Evolutionary conservation across 2,888 invertebrate genomes (phyloP).

Genomic region (Lasioglossum marginatum): DNA sequence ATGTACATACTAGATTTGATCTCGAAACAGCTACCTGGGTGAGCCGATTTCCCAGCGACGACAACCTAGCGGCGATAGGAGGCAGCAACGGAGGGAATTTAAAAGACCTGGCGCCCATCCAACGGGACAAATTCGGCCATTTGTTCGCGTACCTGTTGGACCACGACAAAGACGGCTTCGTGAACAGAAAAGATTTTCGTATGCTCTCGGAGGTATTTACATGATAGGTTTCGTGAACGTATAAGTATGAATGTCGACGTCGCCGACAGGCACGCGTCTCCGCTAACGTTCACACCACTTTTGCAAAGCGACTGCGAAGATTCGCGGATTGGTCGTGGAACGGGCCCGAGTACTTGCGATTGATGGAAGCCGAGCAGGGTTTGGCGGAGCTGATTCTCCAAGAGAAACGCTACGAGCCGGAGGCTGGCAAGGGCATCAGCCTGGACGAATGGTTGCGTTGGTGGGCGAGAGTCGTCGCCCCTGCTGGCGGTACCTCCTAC

Average conservation of each 20-base stretch:
- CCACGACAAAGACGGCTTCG: conserved; percentile 90
- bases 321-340: conserved; percentile 92
- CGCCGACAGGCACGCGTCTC: not conserved
- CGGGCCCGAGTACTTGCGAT: conserved; percentile 90
- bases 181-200: conserved; percentile 90
- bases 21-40: conserved; percentile 89
- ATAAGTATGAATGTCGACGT: not conserved
- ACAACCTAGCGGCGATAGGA: conserved; percentile 77
- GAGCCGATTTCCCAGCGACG: conserved; percentile 89
- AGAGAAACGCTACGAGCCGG: conserved; percentile 75
- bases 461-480: conserved; percentile 87
- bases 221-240: not conserved
- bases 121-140: conserved; percentile 89
- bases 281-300: not conserved
- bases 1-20: not conserved
- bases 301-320: conserved; percentile 86
- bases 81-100: conserved; percentile 37
- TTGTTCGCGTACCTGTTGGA: conserved; percentile 90
- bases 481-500: conserved; percentile 85
- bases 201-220: conserved; percentile 87
- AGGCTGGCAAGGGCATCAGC: conserved; percentile 82
- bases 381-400: conserved; percentile 89
- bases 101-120: conserved; percentile 86
- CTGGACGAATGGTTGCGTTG: conserved; percentile 90
- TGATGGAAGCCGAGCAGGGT: conserved; percentile 90